phyloP scores from a whole-genome alignment of 2,888 invertebrate species.

The Hylaea fasciaria region DNA sequence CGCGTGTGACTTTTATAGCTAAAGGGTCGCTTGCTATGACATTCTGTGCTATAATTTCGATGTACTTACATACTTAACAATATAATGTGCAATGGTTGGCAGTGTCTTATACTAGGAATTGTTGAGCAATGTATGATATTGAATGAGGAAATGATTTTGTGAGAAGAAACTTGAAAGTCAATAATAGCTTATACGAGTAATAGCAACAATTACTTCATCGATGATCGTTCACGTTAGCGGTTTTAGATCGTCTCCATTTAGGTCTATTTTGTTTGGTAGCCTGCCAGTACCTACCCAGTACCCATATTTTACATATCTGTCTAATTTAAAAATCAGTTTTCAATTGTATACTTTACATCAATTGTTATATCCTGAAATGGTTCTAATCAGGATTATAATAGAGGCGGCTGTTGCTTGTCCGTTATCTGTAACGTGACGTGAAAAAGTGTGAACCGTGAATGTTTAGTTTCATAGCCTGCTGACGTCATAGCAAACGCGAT shows the following conservation, averaged over 20 bases:
- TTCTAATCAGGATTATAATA: too few relatives aligned
- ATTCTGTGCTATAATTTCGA: too few relatives aligned
- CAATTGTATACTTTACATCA: constrained; percentile 14
- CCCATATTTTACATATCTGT: constrained; percentile 43
- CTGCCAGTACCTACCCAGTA: constrained; percentile 56
- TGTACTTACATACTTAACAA: too few relatives aligned
- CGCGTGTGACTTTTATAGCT: constrained; percentile 21
- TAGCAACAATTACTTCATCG: constrained; percentile 26
- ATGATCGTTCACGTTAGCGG: constrained; percentile 29
- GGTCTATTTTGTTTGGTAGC: constrained; percentile 48
- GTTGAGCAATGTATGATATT: too few relatives aligned
- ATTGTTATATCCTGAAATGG: not conserved
- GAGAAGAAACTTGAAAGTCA: not conserved
- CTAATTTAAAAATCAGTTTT: constrained; percentile 30
- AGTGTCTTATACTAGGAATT: not conserved
- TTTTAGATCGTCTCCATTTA: constrained; percentile 38
- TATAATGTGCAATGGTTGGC: not conserved
- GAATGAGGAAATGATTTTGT: not conserved
- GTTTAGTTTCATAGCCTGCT: constrained; percentile 39
- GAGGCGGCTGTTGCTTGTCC: constrained; percentile 31
- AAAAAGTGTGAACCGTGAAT: constrained; percentile 41
- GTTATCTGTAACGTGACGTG: constrained; percentile 41
- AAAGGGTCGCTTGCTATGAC: not conserved
- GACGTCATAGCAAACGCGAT: constrained; percentile 67
- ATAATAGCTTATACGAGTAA: constrained; percentile 12